These are phyloP conservation scores for Eumeta japonica DNA, from an alignment of 1,140 invertebrate species.

Conservation along the genomic window DNA sequence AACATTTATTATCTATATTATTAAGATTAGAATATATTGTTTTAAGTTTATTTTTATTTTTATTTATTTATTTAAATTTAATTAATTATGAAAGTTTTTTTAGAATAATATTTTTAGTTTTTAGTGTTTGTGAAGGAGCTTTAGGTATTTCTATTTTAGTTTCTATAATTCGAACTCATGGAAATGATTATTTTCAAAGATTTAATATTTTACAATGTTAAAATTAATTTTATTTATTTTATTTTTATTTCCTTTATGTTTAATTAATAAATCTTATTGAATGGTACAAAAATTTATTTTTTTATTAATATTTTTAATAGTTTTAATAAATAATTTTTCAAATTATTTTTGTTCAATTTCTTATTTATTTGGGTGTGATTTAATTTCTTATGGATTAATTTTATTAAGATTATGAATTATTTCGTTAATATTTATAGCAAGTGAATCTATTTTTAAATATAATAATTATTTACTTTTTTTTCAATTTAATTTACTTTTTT, in stretches of 20 bases:
- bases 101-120: slow-evolving; percentile 61
- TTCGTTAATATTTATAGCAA: slow-evolving; percentile 48
- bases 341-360: slow-evolving; percentile 16
- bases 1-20: slow-evolving; percentile 63
- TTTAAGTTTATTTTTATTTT: slow-evolving; percentile 52
- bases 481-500: slow-evolving; percentile 50
- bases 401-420: slow-evolving; percentile 49
- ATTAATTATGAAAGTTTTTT: slow-evolving; percentile 52
- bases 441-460: slow-evolving; percentile 31
- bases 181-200: slow-evolving; percentile 59
- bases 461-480: slow-evolving; percentile 43
- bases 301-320: neutral
- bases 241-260: slow-evolving; percentile 43
- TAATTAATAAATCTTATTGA: slow-evolving; percentile 36
- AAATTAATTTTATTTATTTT: slow-evolving; percentile 46
- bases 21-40: slow-evolving; percentile 60
- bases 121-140: slow-evolving; percentile 60
- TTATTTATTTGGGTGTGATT: slow-evolving; percentile 36
- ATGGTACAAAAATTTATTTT: slow-evolving; percentile 34
- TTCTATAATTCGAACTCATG: slow-evolving; percentile 58
- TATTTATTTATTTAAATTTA: slow-evolving; percentile 53
- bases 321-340: neutral
- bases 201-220: slow-evolving; percentile 58
- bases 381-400: slow-evolving; percentile 44
- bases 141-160: slow-evolving; percentile 61